Conservation (phyloP, 2,113 vertebrate genomes). For the Coryphaenoides rupestris region DNA sequence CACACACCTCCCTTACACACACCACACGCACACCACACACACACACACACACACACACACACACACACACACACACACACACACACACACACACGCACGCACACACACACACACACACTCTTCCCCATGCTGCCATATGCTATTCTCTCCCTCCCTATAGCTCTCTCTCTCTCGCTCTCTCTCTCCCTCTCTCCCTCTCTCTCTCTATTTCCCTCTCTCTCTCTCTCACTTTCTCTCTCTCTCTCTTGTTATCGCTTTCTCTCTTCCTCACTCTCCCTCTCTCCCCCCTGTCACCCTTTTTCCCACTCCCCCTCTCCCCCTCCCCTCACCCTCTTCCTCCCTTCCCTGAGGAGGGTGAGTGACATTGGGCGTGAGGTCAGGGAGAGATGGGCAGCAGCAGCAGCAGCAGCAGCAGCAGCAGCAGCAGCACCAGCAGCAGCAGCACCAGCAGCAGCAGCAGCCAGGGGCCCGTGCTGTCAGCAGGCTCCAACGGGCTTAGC, state of each 20-base stretch:
- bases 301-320: conserved; percentile 32
- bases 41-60: no score
- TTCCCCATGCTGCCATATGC: conserved; percentile 3
- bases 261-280: conserved; percentile 31
- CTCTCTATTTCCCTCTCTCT: background rate
- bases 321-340: conserved; percentile 30
- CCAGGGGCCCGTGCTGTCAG: conserved; percentile 62
- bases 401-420: conserved; percentile 58
- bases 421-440: conserved; percentile 51
- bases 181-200: conserved; percentile 7
- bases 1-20: no score
- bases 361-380: conserved; percentile 73
- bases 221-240: conserved; percentile 12
- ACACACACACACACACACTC: no score
- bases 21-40: conserved; percentile 8
- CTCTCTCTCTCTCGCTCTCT: conserved; percentile 36
- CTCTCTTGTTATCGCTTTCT: conserved; percentile 24
- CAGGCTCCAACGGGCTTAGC: conserved; percentile 63
- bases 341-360: conserved; percentile 58
- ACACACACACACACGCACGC: no score
- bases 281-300: no score
- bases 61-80: no score
- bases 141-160: conserved; percentile 3
- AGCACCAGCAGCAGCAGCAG: conserved; percentile 53
- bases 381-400: conserved; percentile 64